A percentile compares a stretch with the other conserved stretches of the same genome.
phyloP scores from a whole-genome alignment of 92 coral and sea anemone genomes.

The Umimayanthus chanpuru region DNA sequence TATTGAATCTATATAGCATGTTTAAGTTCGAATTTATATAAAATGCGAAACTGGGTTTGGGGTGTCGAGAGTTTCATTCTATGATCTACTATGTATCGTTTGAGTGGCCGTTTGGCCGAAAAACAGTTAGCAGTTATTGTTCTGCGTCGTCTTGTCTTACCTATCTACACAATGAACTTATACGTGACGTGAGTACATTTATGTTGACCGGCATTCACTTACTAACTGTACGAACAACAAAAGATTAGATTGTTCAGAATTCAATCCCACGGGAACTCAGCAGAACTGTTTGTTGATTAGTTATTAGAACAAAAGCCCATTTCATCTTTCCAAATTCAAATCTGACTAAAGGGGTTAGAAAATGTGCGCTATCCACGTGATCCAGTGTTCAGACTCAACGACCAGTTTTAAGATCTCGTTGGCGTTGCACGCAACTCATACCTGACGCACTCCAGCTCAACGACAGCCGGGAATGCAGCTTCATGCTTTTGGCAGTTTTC shows the following conservation, averaged over 20 bases:
- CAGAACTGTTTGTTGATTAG: background rate
- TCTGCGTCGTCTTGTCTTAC: no score
- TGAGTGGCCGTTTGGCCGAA: no score
- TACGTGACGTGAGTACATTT: background rate
- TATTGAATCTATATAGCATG: no score
- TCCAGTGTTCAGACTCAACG: background rate
- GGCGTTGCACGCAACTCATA: background rate
- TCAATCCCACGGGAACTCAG: background rate
- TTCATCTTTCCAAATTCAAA: constrained; percentile 8
- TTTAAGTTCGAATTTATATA: no score
- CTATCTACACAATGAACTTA: background rate
- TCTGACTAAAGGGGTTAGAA: background rate
- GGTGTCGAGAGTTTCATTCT: no score
- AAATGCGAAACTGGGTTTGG: no score
- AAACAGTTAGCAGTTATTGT: no score
- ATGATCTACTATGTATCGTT: no score
- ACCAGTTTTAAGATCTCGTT: background rate
- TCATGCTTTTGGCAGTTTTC: background rate
- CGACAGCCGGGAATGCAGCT: background rate
- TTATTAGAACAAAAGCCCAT: background rate
- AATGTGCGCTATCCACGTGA: background rate
- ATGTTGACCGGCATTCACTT: background rate
- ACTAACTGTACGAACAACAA: background rate
- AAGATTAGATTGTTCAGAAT: background rate
- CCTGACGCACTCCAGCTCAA: background rate